These are phyloP conservation scores for Leptinotarsa haldemani DNA, from an alignment of 2,888 invertebrate species.

Conservation along the genomic window DNA sequence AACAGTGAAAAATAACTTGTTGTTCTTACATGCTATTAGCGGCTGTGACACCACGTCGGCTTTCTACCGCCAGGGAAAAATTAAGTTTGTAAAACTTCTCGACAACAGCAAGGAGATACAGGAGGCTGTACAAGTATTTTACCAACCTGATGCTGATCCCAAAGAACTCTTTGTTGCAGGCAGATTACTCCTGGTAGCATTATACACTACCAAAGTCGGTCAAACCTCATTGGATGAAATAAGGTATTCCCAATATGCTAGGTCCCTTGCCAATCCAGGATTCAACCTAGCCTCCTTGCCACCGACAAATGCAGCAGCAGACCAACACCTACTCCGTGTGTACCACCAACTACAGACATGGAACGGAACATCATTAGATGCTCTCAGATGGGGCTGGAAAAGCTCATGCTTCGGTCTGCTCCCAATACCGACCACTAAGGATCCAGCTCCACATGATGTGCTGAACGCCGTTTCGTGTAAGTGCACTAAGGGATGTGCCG, in stretches of 20 bases:
- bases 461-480: constrained; percentile 22
- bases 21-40: constrained; percentile 1
- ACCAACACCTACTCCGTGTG: constrained; percentile 1
- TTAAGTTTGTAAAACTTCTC: constrained; percentile 8
- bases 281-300: constrained; percentile 10
- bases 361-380: background rate
- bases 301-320: constrained; percentile 3
- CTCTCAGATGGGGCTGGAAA: constrained; percentile 9
- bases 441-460: constrained; percentile 22
- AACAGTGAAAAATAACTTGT: background rate
- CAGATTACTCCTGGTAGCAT: constrained; percentile 3
- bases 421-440: constrained; percentile 17
- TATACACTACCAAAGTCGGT: constrained; percentile 16
- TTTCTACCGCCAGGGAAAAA: constrained; percentile 8
- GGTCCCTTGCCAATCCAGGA: background rate
- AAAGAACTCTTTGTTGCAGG: constrained; percentile 4
- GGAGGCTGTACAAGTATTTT: constrained; percentile 11
- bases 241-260: constrained; percentile 6
- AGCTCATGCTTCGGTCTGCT: background rate
- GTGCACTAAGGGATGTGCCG: constrained; percentile 13
- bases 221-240: constrained; percentile 22
- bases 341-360: constrained; percentile 9
- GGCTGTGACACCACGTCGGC: constrained; percentile 2
- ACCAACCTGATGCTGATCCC: constrained; percentile 19
- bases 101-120: background rate